Evolutionary conservation across 1,140 invertebrate species (phyloP).

Genomic region (Neoseiulus cucumeris): DNA sequence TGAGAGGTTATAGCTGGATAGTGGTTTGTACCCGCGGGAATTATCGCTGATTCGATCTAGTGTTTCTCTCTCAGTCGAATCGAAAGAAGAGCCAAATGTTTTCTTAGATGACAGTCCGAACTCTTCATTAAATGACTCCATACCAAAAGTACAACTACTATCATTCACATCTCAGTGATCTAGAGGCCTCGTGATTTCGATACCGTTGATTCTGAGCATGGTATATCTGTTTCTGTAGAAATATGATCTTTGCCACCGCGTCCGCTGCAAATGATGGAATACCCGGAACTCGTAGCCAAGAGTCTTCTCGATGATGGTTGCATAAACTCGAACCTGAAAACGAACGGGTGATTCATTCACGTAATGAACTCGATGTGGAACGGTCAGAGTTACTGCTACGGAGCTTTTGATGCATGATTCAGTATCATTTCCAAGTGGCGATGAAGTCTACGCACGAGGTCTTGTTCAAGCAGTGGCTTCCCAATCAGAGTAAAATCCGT

Average conservation of each 20-base stretch:
- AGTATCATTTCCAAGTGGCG: not conserved
- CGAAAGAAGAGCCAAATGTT: too few species aligned
- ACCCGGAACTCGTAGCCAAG: not conserved
- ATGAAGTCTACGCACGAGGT: conserved; percentile 14
- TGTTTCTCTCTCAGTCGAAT: too few species aligned
- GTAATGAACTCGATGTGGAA: not conserved
- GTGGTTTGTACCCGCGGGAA: too few species aligned
- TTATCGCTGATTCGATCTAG: too few species aligned
- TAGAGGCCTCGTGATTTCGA: not conserved
- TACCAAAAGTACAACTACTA: too few species aligned
- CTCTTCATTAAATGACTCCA: too few species aligned
- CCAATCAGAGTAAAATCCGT: conserved; percentile 20
- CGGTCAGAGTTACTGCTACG: not conserved
- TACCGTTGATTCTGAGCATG: conserved; percentile 5
- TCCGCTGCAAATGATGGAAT: not conserved
- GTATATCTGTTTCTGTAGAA: not conserved
- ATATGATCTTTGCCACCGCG: not conserved
- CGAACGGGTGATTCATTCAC: not conserved
- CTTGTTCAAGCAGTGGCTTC: conserved; percentile 19
- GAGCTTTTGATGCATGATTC: not conserved
- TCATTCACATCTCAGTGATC: too few species aligned
- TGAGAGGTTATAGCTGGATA: too few species aligned
- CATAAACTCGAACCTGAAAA: not conserved
- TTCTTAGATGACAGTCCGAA: too few species aligned
- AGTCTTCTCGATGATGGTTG: not conserved